These are phyloP conservation scores for Zophobas morio DNA, from an alignment of 1,140 invertebrate species.

Conservation along the genomic window DNA sequence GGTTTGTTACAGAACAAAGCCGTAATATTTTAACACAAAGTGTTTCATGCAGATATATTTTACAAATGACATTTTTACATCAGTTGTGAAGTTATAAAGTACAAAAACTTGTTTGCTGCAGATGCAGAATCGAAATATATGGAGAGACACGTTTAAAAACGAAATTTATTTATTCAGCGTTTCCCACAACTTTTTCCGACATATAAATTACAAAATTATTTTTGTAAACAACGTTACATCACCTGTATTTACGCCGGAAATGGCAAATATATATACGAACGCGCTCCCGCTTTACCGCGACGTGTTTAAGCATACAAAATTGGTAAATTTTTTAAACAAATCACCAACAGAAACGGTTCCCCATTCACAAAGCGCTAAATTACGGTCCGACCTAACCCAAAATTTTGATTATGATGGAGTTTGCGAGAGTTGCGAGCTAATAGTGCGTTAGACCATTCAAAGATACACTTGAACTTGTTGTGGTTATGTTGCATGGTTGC, in stretches of 20 bases:
- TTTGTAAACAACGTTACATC: slow-evolving; percentile 14
- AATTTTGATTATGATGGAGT: slow-evolving; percentile 19
- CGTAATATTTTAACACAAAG: slow-evolving; percentile 12
- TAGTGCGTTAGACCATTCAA: slow-evolving; percentile 37
- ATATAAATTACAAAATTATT: slow-evolving; percentile 11
- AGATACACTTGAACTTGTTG: slow-evolving; percentile 38
- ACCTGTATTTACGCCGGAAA: background rate
- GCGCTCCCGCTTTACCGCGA: no score
- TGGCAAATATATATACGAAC: background rate
- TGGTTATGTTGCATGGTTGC: slow-evolving; percentile 41
- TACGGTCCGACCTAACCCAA: slow-evolving; percentile 3
- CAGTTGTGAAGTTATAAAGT: slow-evolving; percentile 34
- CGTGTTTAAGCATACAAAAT: background rate
- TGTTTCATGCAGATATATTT: slow-evolving; percentile 27
- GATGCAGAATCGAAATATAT: slow-evolving; percentile 33
- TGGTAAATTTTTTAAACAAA: background rate
- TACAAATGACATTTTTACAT: slow-evolving; percentile 38
- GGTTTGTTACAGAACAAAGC: slow-evolving; percentile 27
- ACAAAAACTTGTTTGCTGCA: slow-evolving; percentile 34
- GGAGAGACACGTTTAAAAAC: slow-evolving; percentile 20
- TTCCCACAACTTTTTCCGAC: slow-evolving; percentile 13
- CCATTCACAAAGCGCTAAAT: slow-evolving; percentile 8
- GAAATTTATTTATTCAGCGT: slow-evolving; percentile 20
- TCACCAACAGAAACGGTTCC: background rate
- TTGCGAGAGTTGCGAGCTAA: slow-evolving; percentile 14